Base-by-base conservation (phyloP, 1,140 invertebrate species). In the Dufourea novaeangliae region DNA sequence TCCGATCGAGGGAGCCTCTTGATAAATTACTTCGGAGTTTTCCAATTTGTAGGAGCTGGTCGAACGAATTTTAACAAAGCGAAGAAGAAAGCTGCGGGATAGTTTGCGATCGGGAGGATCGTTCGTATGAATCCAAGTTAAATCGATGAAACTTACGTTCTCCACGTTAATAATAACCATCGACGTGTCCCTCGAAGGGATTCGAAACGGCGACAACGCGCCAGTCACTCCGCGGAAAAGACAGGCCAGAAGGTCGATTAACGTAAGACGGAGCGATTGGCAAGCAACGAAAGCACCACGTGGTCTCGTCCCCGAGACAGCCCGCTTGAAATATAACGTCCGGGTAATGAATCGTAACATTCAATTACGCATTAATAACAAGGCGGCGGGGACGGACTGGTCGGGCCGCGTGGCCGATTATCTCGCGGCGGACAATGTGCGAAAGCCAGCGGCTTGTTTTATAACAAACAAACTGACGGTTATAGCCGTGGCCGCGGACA, bases 361-460 rank as follows among this genome's bases (percentile, higher is more conserved):
- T 88, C 77, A 84, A 89, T 89, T 86, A 88, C 78, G 86, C 79
- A 88, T 90, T 88, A 90, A 89, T 89, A 85, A 90, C 80, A 87
- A 80, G 85, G 72, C 80, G 86, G 76, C 68, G 76, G 54, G 73
- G 57, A 79, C 69, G 72, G 62, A 80, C n/a, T n/a, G n/a, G n/a
- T n/a, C n/a, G n/a, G n/a, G n/a, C n/a, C n/a, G n/a, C 54, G 17
- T 41, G 12, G 63, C 73, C 78, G 84, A 88, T 89, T 88, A 88
- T 84, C 80, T 88, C 78, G 64, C 59, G n/a, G 32, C 59, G 41
- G 71, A 83, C 85, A 87, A 88, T 88, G 77, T 82, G 62, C 71
- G 66, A 82, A 82, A 79, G 59, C 62, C 64, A 64, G 69, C 66
- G 57, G 70, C 75, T 79, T 84, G 70, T 79, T 82, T 71, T 71